Base-by-base conservation (phyloP, 2,888 invertebrate species). In the Chloroclystis v-ata region DNA sequence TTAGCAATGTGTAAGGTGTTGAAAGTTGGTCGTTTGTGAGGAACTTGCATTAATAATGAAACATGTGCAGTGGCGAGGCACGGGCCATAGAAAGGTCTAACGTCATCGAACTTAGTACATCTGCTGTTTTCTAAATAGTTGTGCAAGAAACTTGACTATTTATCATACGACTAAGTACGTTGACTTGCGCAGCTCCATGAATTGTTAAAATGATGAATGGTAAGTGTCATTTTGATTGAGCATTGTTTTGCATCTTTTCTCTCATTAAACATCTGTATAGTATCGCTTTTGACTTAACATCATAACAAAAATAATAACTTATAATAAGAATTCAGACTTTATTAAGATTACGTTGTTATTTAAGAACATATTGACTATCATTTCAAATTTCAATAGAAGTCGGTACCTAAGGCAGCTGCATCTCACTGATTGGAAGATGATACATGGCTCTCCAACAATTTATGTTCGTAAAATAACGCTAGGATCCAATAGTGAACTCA, bases 31-130 rank as follows among this genome's bases (percentile, higher is more conserved):
- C 42, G 37, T 46, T 50, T 43, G 43, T 43, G 52, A 62, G 60
- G 60, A 58, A 61, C 56, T 49, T 59, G 59, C 63, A 67, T 67
- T 63, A 68, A 65, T 65, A 67, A 50, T 50, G 46, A 50, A 60
- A 54, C 68, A 69, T 71, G 69, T 71, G 70, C 67, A 56, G 63
- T 33, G 61, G 56, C 48, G 52, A 53, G 62, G 72, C 81, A 77
- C 80, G 78, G 52, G 44, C 59, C 65, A 67, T 68, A 74, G 67
- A 84, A 83, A 85, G 84, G 84, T 84, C 84, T 73, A 74, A 78
- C 71, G 84, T 76, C 83, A 70, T 65, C 70, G 85, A 81, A 79
- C 84, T 65, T 52, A 45, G 49, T n/a, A 59, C 85, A 85, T 77
- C 85, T 85, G 85, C 78, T 62, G 54, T 37, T 47, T 59, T 66